Conservation (phyloP, 2,113 vertebrate species). For the Taxidea taxus region DNA sequence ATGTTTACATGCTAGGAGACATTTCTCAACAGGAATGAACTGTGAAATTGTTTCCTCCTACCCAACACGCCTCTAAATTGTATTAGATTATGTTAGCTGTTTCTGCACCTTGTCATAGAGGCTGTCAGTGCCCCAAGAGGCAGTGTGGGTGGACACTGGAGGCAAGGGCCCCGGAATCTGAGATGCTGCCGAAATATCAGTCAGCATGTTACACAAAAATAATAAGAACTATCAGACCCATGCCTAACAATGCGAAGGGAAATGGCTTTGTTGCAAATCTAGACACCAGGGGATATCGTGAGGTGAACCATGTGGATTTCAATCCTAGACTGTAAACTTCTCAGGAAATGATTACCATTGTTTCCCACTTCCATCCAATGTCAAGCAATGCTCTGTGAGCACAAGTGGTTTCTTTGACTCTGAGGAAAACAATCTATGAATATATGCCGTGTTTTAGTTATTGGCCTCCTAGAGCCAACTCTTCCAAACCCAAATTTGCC, state of each 20-base stretch:
- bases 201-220: background rate
- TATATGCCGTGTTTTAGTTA: constrained; percentile 8
- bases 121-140: background rate
- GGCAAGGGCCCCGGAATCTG: background rate
- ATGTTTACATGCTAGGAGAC: constrained; percentile 52
- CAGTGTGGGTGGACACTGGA: background rate
- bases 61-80: constrained; percentile 17
- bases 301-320: background rate
- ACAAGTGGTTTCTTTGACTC: background rate
- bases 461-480: background rate
- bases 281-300: background rate
- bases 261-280: background rate
- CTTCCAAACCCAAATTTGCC: constrained; percentile 25
- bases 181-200: background rate
- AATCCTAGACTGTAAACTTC: background rate
- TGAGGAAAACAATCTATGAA: constrained; percentile 12
- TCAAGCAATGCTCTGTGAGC: background rate
- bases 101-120: constrained; percentile 35
- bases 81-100: constrained; percentile 49
- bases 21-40: constrained; percentile 70
- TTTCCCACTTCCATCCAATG: background rate
- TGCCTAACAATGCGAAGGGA: background rate
- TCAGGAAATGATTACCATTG: background rate
- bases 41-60: constrained; percentile 63
- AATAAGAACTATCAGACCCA: background rate